Evolutionary conservation across 2,888 invertebrate genomes (phyloP).

Genomic region (Mantis religiosa): DNA sequence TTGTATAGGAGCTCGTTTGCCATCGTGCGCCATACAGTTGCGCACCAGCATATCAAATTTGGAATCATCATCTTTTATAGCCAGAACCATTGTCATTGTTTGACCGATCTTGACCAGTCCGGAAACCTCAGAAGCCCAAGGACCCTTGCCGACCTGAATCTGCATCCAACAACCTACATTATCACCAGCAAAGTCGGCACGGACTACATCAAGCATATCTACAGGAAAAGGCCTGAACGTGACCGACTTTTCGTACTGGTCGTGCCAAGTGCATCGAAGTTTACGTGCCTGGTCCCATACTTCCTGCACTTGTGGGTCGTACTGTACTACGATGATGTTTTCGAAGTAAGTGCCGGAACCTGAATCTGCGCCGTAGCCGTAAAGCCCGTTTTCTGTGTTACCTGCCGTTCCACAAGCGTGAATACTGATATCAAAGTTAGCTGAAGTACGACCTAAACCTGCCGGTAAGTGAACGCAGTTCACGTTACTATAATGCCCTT

Average conservation of each 20-base stretch:
- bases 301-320: slow-evolving; percentile 87
- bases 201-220: slow-evolving; percentile 91
- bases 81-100: slow-evolving; percentile 94
- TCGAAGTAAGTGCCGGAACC: slow-evolving; percentile 91
- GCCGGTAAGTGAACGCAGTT: slow-evolving; percentile 89
- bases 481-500: slow-evolving; percentile 88
- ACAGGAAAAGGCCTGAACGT: slow-evolving; percentile 93
- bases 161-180: slow-evolving; percentile 98
- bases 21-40: slow-evolving; percentile 92
- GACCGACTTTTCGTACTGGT: slow-evolving; percentile 91
- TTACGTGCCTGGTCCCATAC: slow-evolving; percentile 94
- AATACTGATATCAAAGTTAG: slow-evolving; percentile 87
- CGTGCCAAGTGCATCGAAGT: slow-evolving; percentile 90
- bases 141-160: slow-evolving; percentile 91
- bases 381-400: slow-evolving; percentile 84
- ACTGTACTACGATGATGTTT: slow-evolving; percentile 89
- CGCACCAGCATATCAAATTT: slow-evolving; percentile 94
- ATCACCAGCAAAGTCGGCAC: slow-evolving; percentile 91
- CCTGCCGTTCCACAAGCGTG: slow-evolving; percentile 90
- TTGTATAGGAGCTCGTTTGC: slow-evolving; percentile 88
- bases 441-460: slow-evolving; percentile 77
- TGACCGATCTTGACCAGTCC: slow-evolving; percentile 92
- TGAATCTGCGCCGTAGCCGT: slow-evolving; percentile 81
- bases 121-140: slow-evolving; percentile 93
- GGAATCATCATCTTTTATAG: slow-evolving; percentile 90